A percentile compares a stretch with the other conserved stretches of the same genome.
Conservation (phyloP, 2,113 vertebrate genomes). For the Prochilodus magdalenae region DNA sequence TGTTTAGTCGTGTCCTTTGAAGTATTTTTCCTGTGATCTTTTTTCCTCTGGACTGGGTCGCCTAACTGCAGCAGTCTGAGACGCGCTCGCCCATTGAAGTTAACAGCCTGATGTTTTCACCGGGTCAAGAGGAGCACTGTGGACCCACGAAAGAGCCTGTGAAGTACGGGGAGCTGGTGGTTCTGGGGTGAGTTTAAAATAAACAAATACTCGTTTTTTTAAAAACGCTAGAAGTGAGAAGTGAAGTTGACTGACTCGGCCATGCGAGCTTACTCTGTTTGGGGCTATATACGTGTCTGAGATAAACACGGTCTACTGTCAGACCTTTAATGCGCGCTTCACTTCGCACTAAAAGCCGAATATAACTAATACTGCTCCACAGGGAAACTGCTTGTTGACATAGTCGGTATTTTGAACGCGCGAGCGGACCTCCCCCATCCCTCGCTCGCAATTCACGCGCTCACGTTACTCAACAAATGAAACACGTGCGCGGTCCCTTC, state of each 20-base stretch:
- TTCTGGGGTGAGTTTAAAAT: slow-evolving; percentile 86
- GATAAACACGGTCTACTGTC: background rate
- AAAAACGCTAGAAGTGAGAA: background rate
- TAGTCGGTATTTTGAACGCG: slow-evolving; percentile 26
- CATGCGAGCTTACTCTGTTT: background rate
- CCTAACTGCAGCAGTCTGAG: slow-evolving; percentile 44
- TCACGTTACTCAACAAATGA: slow-evolving; percentile 69
- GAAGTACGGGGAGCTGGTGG: slow-evolving; percentile 94
- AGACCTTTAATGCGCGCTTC: background rate
- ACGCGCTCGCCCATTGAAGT: slow-evolving; percentile 60
- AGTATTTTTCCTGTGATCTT: slow-evolving; percentile 49
- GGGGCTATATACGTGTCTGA: background rate
- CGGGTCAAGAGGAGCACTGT: slow-evolving; percentile 90
- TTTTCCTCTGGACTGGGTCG: slow-evolving; percentile 49
- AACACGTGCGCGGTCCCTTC: slow-evolving; percentile 64
- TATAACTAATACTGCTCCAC: background rate
- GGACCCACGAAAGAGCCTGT: slow-evolving; percentile 91
- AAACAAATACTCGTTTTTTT: background rate
- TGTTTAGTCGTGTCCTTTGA: slow-evolving; percentile 57
- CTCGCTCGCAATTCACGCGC: slow-evolving; percentile 47
- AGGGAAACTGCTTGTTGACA: slow-evolving; percentile 41
- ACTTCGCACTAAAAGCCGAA: background rate
- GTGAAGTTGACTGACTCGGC: background rate
- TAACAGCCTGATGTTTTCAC: slow-evolving; percentile 89
- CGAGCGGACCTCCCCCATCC: slow-evolving; percentile 20